These are phyloP conservation scores for Hermetia illucens DNA, from an alignment of 1,140 invertebrate genomes.

Conservation along the genomic window DNA sequence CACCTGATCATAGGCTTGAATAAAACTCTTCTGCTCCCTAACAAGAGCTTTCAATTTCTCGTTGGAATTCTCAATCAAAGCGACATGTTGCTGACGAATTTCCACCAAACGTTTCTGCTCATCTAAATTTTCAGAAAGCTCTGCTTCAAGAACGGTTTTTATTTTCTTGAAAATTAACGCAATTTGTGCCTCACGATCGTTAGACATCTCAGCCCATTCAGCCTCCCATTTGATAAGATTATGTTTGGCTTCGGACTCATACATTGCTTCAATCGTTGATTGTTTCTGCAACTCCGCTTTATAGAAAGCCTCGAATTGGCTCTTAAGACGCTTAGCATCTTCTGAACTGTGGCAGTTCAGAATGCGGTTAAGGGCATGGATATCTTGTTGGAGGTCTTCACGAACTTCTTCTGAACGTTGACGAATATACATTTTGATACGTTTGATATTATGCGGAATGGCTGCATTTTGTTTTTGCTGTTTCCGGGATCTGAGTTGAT, in stretches of 20 bases:
- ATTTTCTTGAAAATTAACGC: constrained; percentile 22
- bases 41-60: constrained; percentile 28
- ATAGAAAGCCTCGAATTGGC: constrained; percentile 14
- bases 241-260: constrained; percentile 28
- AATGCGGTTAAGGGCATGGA: constrained; percentile 19
- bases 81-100: constrained; percentile 28
- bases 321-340: constrained; percentile 11
- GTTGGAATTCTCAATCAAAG: constrained; percentile 30
- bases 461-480: constrained; percentile 6
- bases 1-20: too few relatives aligned
- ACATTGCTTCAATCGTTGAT: constrained; percentile 23
- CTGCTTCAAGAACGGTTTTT: constrained; percentile 11
- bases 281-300: constrained; percentile 13
- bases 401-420: constrained; percentile 20
- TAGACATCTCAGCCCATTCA: constrained; percentile 10
- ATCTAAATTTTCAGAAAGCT: constrained; percentile 23
- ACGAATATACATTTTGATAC: constrained; percentile 23
- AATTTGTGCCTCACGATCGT: constrained; percentile 7
- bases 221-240: constrained; percentile 19
- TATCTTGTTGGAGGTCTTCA: constrained; percentile 18
- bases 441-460: constrained; percentile 19
- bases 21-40: constrained; percentile 19
- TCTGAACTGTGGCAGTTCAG: constrained; percentile 11
- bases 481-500: constrained; percentile 13
- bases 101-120: constrained; percentile 27